Evolutionary conservation across 1,140 invertebrate species (phyloP).

Genomic region (Brevipalpus yothersi): DNA sequence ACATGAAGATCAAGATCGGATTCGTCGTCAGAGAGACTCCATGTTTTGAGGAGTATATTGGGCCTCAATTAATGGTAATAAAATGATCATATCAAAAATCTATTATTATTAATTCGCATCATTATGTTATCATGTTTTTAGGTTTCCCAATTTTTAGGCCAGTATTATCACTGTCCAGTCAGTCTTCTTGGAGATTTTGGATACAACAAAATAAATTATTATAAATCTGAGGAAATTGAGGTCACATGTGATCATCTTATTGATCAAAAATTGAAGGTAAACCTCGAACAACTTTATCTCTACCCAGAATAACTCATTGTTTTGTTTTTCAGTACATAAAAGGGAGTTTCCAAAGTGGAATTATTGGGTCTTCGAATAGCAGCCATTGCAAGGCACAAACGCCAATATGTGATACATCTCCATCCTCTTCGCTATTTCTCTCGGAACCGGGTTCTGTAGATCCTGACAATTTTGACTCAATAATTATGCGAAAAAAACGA

Average conservation of each 20-base stretch:
- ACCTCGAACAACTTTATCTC: background rate
- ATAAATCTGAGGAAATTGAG: constrained; percentile 8
- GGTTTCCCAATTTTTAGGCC: constrained; percentile 6
- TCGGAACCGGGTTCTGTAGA: background rate
- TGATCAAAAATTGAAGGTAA: constrained; percentile 5
- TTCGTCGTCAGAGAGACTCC: constrained; percentile 18
- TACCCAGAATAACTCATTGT: background rate
- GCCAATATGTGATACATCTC: background rate
- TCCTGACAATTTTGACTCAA: background rate
- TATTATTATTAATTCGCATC: background rate
- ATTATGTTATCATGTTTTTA: background rate
- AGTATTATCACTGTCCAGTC: constrained; percentile 7
- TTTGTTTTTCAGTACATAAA: background rate
- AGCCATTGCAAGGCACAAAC: background rate
- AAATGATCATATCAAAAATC: background rate
- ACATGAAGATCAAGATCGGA: constrained; percentile 13
- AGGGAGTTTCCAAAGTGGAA: background rate
- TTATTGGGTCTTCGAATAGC: background rate
- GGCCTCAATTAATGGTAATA: constrained; percentile 15
- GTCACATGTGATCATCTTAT: constrained; percentile 4
- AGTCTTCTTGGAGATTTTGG: constrained; percentile 5
- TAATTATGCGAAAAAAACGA: background rate
- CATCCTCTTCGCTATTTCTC: background rate
- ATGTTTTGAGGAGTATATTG: constrained; percentile 20
- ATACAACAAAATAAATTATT: constrained; percentile 5